Percentiles rank a stretch among this genome's conserved stretches.
phyloP scores from a whole-genome alignment of 2,888 invertebrate genomes.

The Chymomyza caudatula region DNA sequence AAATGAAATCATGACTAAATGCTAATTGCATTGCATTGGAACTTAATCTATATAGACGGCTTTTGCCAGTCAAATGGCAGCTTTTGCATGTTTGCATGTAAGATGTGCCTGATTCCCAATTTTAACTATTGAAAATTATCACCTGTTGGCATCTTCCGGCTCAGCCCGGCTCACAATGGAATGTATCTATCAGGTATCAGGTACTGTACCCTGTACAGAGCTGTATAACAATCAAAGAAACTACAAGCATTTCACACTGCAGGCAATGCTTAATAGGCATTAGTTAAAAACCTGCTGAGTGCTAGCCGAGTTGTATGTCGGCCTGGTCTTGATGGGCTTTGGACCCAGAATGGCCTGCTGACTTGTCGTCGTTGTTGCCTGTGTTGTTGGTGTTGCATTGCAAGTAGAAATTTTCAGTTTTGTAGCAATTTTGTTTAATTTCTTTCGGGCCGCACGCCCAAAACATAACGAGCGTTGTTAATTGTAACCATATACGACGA shows the following conservation, averaged over 20 bases:
- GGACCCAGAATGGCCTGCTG: neutral
- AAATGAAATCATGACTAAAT: neutral
- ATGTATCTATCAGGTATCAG: neutral
- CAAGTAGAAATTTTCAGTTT: constrained; percentile 54
- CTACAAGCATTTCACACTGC: constrained; percentile 13
- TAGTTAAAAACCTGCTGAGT: constrained; percentile 45
- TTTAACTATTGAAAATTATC: neutral
- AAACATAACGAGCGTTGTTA: constrained; percentile 63
- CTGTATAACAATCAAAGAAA: neutral
- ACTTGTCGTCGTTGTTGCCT: neutral
- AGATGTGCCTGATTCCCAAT: too few relatives aligned
- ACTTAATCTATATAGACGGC: neutral
- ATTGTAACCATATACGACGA: constrained; percentile 52
- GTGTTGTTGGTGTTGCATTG: constrained; percentile 53
- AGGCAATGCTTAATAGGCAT: constrained; percentile 48
- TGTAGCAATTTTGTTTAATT: constrained; percentile 62
- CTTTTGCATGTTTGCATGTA: neutral
- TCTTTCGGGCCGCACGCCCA: constrained; percentile 55
- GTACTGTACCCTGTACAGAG: neutral
- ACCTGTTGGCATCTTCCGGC: neutral
- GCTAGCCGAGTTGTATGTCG: constrained; percentile 3
- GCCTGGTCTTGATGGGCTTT: neutral
- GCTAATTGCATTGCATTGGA: neutral
- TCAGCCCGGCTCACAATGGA: neutral
- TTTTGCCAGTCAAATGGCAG: neutral